phyloP scores from a whole-genome alignment of 1,140 invertebrate species.

The Drosophila ohnishii region DNA sequence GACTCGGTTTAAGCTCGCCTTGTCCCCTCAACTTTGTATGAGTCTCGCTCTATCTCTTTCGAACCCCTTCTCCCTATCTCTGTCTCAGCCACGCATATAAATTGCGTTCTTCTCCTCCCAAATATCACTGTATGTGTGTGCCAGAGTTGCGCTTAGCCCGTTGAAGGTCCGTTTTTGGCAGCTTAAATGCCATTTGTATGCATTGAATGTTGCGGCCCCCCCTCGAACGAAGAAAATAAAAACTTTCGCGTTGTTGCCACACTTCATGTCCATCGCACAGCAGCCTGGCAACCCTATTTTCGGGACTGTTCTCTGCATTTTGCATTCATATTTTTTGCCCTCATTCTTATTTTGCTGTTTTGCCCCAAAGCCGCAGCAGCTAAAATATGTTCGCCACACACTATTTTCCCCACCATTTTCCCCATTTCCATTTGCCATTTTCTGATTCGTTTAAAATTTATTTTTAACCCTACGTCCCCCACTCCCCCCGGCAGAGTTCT shows the following conservation, averaged over 20 bases:
- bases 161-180: constrained; percentile 54
- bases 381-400: constrained; percentile 72
- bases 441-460: constrained; percentile 74
- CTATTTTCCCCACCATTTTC: constrained; percentile 57
- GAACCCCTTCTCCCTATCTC: constrained; percentile 24
- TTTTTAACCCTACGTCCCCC: constrained; percentile 16
- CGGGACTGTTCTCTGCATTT: constrained; percentile 27
- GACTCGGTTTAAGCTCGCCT: constrained; percentile 69
- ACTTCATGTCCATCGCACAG: constrained; percentile 58
- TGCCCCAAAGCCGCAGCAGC: constrained; percentile 58
- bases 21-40: constrained; percentile 33
- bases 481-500: constrained; percentile 1
- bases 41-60: constrained; percentile 24
- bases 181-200: constrained; percentile 82
- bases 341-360: constrained; percentile 29
- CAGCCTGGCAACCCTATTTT: constrained; percentile 65
- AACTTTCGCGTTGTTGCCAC: constrained; percentile 64
- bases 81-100: constrained; percentile 44
- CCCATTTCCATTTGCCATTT: constrained; percentile 65
- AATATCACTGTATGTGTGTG: constrained; percentile 29
- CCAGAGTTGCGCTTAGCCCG: constrained; percentile 69
- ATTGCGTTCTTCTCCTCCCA: constrained; percentile 27
- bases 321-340: constrained; percentile 53
- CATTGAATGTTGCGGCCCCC: constrained; percentile 76
- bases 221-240: constrained; percentile 28